Evolutionary conservation across 2,888 invertebrate species (phyloP).

Genomic region (Nineta flava): DNA sequence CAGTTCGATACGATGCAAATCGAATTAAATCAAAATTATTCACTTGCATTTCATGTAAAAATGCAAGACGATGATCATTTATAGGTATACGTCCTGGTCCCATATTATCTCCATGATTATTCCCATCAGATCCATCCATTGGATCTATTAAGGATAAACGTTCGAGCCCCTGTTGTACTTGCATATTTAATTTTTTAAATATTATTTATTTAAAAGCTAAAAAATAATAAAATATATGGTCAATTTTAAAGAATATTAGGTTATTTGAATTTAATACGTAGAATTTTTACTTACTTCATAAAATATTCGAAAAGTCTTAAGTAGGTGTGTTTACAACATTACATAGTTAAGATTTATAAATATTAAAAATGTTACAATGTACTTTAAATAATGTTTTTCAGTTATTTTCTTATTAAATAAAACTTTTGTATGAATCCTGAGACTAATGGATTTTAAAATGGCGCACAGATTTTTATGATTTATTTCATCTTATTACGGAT

Average conservation of each 20-base stretch:
- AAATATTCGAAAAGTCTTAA: too few relatives aligned
- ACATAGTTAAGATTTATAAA: too few relatives aligned
- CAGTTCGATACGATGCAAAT: slow-evolving; percentile 95
- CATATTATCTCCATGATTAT: background rate
- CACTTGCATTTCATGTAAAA: slow-evolving; percentile 72
- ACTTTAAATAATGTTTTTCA: too few relatives aligned
- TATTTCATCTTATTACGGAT: too few relatives aligned
- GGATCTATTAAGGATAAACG: background rate
- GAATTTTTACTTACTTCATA: too few relatives aligned
- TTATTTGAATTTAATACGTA: too few relatives aligned
- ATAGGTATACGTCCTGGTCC: slow-evolving; percentile 22
- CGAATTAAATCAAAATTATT: slow-evolving; percentile 92
- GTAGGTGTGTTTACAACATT: too few relatives aligned
- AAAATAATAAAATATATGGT: background rate
- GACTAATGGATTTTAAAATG: background rate
- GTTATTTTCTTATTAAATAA: too few relatives aligned
- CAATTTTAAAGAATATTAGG: too few relatives aligned
- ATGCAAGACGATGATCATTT: slow-evolving; percentile 52
- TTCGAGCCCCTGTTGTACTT: slow-evolving; percentile 1
- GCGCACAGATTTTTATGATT: background rate
- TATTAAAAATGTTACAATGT: too few relatives aligned
- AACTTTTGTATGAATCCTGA: too few relatives aligned
- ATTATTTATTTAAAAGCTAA: background rate
- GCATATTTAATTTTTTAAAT: background rate
- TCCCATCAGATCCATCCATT: background rate